Evolutionary conservation across 92 coral and sea anemone species (phyloP).

Genomic region (Bergia sp.): DNA sequence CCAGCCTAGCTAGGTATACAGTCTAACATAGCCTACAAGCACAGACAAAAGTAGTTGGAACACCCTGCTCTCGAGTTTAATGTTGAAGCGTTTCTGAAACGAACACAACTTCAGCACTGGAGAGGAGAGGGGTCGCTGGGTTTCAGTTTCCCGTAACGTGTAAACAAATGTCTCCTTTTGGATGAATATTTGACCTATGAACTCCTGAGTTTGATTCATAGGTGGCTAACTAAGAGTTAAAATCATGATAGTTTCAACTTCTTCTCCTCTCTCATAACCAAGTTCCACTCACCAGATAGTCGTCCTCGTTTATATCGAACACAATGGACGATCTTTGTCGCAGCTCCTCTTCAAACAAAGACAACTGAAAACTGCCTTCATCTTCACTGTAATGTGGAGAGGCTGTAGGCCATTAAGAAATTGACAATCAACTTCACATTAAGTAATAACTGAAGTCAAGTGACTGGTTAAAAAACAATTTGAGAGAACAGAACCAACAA

Average conservation of each 20-base stretch:
- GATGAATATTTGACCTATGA: too few species aligned
- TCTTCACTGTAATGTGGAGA: constrained; percentile 69
- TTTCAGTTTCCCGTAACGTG: too few species aligned
- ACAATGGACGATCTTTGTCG: constrained; percentile 81
- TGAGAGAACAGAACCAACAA: not conserved
- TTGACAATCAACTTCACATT: not conserved
- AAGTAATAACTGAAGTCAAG: too few species aligned
- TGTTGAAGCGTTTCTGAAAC: too few species aligned
- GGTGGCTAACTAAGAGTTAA: not conserved
- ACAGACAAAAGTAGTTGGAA: too few species aligned
- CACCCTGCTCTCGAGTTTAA: too few species aligned
- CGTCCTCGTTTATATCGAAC: constrained; percentile 85
- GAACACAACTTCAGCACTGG: too few species aligned
- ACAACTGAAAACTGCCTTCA: constrained; percentile 67
- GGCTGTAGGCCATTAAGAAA: constrained; percentile 18
- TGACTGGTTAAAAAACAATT: not conserved
- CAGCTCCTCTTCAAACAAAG: constrained; percentile 63
- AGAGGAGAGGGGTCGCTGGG: too few species aligned
- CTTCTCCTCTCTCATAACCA: not conserved
- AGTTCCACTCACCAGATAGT: constrained; percentile 69
- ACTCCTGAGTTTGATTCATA: too few species aligned
- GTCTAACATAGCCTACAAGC: too few species aligned
- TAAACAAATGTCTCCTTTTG: too few species aligned
- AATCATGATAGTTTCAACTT: not conserved
- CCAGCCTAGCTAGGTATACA: too few species aligned